Percentiles rank a stretch among this genome's conserved stretches.
Evolutionary conservation across 2,113 vertebrate genomes (phyloP).

Genomic region (Acrocephalus kingi): DNA sequence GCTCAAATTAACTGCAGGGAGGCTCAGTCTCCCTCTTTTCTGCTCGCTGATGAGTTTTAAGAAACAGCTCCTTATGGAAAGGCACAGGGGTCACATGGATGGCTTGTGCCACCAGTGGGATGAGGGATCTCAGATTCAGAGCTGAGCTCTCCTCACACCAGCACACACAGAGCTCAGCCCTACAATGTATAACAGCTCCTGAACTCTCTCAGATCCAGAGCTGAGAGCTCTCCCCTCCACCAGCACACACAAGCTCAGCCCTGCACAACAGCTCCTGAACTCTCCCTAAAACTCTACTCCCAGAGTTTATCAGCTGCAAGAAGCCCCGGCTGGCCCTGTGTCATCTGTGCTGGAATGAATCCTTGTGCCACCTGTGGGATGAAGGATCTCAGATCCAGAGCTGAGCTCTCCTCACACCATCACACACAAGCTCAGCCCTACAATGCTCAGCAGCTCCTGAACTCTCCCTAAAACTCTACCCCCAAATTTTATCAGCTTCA

Average conservation of each 20-base stretch:
- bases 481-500: background rate
- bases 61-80: background rate
- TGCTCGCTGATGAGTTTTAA: background rate
- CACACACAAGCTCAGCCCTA: background rate
- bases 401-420: background rate
- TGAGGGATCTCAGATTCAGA: background rate
- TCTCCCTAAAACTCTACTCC: too few species aligned
- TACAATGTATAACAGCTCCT: too few species aligned
- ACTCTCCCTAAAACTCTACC: background rate
- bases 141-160: background rate
- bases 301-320: too few species aligned
- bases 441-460: background rate
- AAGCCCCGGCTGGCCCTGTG: too few species aligned
- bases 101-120: fast-evolving
- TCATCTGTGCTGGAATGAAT: background rate
- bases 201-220: too few species aligned
- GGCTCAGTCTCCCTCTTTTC: fast-evolving
- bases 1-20: background rate
- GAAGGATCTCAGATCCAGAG: background rate
- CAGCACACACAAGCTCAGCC: too few species aligned
- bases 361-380: background rate
- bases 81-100: background rate
- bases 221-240: too few species aligned
- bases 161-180: background rate
- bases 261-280: too few species aligned